Conservation (phyloP, 1,140 invertebrate genomes). For the Coenobita brevimanus region DNA sequence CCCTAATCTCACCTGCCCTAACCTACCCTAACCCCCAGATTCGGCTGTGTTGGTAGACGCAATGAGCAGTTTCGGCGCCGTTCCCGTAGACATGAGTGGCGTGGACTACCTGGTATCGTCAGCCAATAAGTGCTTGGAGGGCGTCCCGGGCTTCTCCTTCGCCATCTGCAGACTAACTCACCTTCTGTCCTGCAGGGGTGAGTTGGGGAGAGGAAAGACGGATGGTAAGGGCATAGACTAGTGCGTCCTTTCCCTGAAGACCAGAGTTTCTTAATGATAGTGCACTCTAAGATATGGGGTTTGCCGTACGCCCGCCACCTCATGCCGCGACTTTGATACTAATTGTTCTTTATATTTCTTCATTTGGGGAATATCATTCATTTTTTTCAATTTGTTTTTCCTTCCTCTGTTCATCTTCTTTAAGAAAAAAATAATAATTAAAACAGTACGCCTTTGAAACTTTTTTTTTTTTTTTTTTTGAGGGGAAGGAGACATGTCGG, state of each 20-base stretch:
- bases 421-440: no score
- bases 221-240: neutral
- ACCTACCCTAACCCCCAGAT: conserved; percentile 62
- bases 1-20: no score
- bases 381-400: neutral
- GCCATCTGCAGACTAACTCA: conserved; percentile 73
- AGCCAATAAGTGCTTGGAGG: conserved; percentile 77
- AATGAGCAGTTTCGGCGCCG: conserved; percentile 77
- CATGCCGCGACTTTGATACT: no score
- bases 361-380: neutral
- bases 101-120: conserved; percentile 76
- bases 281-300: no score
- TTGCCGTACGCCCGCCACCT: no score
- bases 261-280: no score
- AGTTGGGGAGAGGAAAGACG: neutral
- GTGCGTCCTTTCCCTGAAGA: no score
- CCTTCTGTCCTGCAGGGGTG: conserved; percentile 75
- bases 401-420: neutral
- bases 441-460: no score
- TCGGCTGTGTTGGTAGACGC: conserved; percentile 75
- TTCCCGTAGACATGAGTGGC: conserved; percentile 73
- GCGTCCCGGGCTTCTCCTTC: conserved; percentile 76
- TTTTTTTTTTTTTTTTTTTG: no score
- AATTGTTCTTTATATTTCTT: no score
- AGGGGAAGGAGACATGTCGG: no score